Conservation (phyloP, 2,797 vertebrate species). For the Protonibea diacanthus region DNA sequence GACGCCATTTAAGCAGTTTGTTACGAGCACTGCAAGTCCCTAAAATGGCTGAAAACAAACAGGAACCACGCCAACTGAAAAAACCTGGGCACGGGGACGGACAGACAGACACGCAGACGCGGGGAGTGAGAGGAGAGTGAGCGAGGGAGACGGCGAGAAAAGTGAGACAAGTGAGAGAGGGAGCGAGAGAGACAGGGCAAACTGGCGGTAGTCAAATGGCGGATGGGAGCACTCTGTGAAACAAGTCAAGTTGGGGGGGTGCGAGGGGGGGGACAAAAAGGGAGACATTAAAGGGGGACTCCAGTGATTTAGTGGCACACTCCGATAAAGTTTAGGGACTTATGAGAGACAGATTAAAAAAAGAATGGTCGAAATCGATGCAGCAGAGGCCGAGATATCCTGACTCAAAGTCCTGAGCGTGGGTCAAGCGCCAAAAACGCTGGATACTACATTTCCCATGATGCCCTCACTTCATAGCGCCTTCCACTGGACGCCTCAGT, state of each 20-base stretch:
- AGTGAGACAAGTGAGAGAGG: slow-evolving; percentile 8
- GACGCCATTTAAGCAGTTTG: slow-evolving; percentile 92
- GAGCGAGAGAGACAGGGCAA: slow-evolving; percentile 66
- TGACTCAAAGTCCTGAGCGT: not conserved
- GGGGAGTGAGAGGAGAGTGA: slow-evolving; percentile 52
- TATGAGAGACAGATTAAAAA: not conserved
- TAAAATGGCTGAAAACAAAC: slow-evolving; percentile 94
- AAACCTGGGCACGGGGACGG: slow-evolving; percentile 75
- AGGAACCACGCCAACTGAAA: slow-evolving; percentile 88
- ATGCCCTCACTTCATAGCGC: slow-evolving; percentile 18
- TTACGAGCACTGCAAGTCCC: slow-evolving; percentile 90
- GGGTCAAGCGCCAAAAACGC: not conserved
- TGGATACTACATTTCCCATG: slow-evolving; percentile 29
- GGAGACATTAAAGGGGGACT: slow-evolving; percentile 69
- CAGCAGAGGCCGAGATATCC: slow-evolving; percentile 30
- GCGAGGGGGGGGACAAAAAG: slow-evolving; percentile 44
- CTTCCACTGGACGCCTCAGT: not conserved
- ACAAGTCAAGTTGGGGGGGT: slow-evolving; percentile 75
- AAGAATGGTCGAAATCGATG: slow-evolving; percentile 34
- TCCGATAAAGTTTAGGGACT: slow-evolving; percentile 41
- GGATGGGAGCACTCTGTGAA: slow-evolving; percentile 70
- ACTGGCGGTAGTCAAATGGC: slow-evolving; percentile 74
- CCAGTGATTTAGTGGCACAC: not conserved
- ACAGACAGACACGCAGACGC: slow-evolving; percentile 50
- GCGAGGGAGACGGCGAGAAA: slow-evolving; percentile 36